These are phyloP conservation scores for Apamea crenata DNA, from an alignment of 2,888 invertebrate genomes.

Conservation along the genomic window DNA sequence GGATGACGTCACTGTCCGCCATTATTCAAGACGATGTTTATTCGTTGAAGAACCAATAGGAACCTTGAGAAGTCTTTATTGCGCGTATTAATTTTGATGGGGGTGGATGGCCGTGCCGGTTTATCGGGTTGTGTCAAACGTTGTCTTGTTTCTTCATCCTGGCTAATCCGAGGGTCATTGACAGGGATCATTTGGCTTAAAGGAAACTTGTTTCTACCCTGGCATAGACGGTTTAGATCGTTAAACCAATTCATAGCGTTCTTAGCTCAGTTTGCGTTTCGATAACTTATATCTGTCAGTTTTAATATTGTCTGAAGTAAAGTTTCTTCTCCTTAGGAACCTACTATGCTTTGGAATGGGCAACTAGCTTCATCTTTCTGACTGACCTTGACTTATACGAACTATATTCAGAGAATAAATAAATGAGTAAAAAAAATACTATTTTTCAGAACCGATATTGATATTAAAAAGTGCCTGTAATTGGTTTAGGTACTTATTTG, in stretches of 20 bases:
- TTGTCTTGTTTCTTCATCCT: constrained; percentile 48
- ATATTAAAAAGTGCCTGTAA: background rate
- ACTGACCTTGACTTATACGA: background rate
- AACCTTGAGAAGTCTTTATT: constrained; percentile 62
- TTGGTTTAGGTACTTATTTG: background rate
- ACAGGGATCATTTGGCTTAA: constrained; percentile 32
- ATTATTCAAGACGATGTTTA: constrained; percentile 63
- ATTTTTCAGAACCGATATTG: too few species aligned
- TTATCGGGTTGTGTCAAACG: constrained; percentile 35
- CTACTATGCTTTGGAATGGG: background rate
- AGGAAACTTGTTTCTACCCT: background rate
- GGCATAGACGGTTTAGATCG: background rate
- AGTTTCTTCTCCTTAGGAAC: background rate
- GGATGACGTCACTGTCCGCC: constrained; percentile 58
- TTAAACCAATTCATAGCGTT: background rate
- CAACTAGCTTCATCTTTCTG: background rate
- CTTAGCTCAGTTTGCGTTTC: background rate
- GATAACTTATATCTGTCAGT: background rate
- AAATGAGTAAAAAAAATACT: too few species aligned
- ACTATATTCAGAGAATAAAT: too few species aligned
- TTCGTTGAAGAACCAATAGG: constrained; percentile 55
- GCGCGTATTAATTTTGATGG: constrained; percentile 62
- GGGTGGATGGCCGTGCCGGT: constrained; percentile 55
- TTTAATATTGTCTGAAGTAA: background rate
- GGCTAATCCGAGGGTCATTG: constrained; percentile 13